phyloP scores from a whole-genome alignment of 2,888 invertebrate species.

The Oscheius sp. region DNA sequence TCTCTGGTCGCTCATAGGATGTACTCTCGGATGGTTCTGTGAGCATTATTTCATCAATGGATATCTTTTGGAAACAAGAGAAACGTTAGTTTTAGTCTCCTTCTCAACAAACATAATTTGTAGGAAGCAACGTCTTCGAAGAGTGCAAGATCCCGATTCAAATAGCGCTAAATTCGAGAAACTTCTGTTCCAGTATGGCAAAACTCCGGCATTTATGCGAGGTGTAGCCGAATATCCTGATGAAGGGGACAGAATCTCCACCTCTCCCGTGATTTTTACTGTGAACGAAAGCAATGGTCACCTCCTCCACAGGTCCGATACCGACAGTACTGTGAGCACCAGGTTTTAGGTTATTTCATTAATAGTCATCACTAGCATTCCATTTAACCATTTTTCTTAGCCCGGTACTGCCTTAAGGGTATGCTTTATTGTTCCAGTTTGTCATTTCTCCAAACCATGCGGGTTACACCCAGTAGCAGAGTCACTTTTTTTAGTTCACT shows the following conservation, averaged over 20 bases:
- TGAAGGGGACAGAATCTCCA: neutral
- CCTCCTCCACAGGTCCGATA: neutral
- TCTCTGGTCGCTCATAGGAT: constrained; percentile 56
- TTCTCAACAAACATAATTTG: neutral
- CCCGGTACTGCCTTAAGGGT: too few species aligned
- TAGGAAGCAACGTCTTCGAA: constrained; percentile 20
- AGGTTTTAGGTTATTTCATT: constrained; percentile 6
- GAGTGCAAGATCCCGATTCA: constrained; percentile 21
- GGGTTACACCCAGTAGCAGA: too few species aligned
- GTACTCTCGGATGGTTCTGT: constrained; percentile 35
- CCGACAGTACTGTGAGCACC: neutral
- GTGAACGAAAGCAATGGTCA: neutral
- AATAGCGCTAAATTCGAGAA: constrained; percentile 32
- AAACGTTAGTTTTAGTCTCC: constrained; percentile 15
- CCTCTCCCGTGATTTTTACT: constrained; percentile 3
- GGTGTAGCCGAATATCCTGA: constrained; percentile 19
- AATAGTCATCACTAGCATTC: neutral
- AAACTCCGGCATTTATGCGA: constrained; percentile 22
- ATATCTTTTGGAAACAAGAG: constrained; percentile 17
- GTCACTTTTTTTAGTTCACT: too few species aligned
- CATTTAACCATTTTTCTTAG: neutral
- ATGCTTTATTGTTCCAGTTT: too few species aligned
- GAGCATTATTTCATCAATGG: constrained; percentile 18
- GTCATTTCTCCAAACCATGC: too few species aligned
- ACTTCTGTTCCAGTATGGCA: constrained; percentile 22